Percentiles rank a stretch among this genome's conserved stretches.
Evolutionary conservation across 53 echinoderm and acorn worm species (phyloP).

Genomic region (Antedon mediterranea): DNA sequence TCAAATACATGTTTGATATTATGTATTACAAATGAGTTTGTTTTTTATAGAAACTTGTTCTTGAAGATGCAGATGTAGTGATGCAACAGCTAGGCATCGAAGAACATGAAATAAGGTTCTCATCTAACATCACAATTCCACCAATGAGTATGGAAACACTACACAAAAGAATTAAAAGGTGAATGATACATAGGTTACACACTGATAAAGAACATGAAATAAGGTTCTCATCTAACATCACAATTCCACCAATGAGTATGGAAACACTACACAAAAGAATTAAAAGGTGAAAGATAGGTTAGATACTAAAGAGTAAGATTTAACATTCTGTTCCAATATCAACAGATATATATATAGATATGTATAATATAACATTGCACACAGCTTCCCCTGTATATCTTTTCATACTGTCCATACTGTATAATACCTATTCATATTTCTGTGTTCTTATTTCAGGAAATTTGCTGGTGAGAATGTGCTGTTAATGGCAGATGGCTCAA

Average conservation of each 20-base stretch:
- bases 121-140: conserved; percentile 65
- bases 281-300: conserved; percentile 55
- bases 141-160: conserved; percentile 57
- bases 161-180: conserved; percentile 86
- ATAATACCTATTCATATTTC: too few species aligned
- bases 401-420: too few species aligned
- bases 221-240: conserved; percentile 77
- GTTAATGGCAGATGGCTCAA: conserved; percentile 79
- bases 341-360: too few species aligned
- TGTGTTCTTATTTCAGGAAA: conserved; percentile 21
- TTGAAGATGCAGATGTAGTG: conserved; percentile 65
- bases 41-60: conserved; percentile 37
- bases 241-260: conserved; percentile 47
- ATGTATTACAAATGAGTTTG: not conserved
- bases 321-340: too few species aligned
- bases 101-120: conserved; percentile 88
- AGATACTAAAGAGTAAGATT: too few species aligned
- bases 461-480: conserved; percentile 66
- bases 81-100: conserved; percentile 66
- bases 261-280: conserved; percentile 77
- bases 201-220: conserved; percentile 98
- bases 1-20: not conserved
- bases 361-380: too few species aligned
- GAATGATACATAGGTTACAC: too few species aligned
- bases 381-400: too few species aligned